A percentile compares a stretch with the other conserved stretches of the same genome.
These are phyloP conservation scores for Morone saxatilis DNA, from an alignment of 2,113 vertebrate genomes.

Conservation along the genomic window DNA sequence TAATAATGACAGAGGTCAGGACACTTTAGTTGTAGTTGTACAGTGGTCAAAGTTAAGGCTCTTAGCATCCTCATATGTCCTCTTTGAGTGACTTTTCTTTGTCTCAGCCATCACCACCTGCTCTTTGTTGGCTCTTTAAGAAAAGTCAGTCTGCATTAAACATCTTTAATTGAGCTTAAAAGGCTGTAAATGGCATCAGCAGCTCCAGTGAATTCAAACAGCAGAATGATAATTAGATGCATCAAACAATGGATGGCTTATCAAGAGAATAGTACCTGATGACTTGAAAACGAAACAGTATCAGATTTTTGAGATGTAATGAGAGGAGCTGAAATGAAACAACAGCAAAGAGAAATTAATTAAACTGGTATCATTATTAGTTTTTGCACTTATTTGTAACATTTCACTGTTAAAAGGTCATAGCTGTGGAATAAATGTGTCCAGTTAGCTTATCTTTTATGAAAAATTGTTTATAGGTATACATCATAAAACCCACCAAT, in stretches of 20 bases:
- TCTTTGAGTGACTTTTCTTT: constrained; percentile 11
- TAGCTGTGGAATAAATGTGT: neutral
- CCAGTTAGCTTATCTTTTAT: neutral
- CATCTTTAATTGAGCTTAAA: constrained; percentile 79
- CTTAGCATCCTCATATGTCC: neutral
- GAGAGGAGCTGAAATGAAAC: constrained; percentile 34
- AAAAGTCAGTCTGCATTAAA: constrained; percentile 64
- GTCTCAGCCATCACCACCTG: constrained; percentile 10
- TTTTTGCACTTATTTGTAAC: constrained; percentile 5
- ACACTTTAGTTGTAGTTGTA: neutral
- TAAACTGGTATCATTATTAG: neutral
- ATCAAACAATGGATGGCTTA: constrained; percentile 64
- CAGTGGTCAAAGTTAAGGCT: constrained; percentile 19
- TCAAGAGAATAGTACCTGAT: constrained; percentile 49
- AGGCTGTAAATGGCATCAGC: constrained; percentile 76
- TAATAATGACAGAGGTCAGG: constrained; percentile 34
- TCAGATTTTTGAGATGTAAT: constrained; percentile 34
- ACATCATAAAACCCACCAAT: neutral
- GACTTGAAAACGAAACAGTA: constrained; percentile 14
- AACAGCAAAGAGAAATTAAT: constrained; percentile 40
- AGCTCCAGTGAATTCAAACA: constrained; percentile 64
- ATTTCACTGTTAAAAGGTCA: neutral
- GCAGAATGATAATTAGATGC: constrained; percentile 63
- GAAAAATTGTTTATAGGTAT: neutral
- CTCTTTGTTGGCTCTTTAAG: constrained; percentile 49